Evolutionary conservation across 2,113 vertebrate genomes (phyloP).

Genomic region (Gobiocypris rarus): DNA sequence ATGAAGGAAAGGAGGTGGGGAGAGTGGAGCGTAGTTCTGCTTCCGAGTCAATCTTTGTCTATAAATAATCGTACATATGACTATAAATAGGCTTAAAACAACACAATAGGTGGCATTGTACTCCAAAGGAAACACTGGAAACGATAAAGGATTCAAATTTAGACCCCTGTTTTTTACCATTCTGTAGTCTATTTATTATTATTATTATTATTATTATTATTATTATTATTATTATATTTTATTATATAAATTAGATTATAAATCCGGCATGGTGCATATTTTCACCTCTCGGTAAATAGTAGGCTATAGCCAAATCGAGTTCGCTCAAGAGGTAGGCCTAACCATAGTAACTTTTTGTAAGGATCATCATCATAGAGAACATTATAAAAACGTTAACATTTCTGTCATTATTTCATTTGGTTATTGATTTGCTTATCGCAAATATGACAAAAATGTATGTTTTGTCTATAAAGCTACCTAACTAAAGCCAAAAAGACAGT

Average conservation of each 20-base stretch:
- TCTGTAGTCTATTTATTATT: background rate
- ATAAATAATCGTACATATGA: conserved; percentile 63
- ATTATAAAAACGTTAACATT: background rate
- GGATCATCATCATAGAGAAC: background rate
- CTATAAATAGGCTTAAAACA: conserved; percentile 34
- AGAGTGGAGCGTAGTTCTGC: conserved; percentile 40
- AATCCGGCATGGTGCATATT: background rate
- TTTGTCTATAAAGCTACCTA: background rate
- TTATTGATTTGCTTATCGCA: background rate
- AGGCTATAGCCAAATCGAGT: too few species aligned
- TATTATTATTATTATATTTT: background rate
- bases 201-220: background rate
- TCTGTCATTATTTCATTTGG: background rate
- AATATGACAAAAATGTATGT: background rate
- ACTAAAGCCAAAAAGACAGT: background rate
- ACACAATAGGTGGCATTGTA: conserved; percentile 19
- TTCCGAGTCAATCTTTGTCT: conserved; percentile 49
- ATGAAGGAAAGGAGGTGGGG: conserved; percentile 42
- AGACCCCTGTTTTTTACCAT: background rate
- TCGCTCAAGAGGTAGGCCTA: too few species aligned
- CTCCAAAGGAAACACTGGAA: conserved; percentile 14
- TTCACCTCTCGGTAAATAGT: too few species aligned
- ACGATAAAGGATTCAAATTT: conserved; percentile 18
- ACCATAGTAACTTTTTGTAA: too few species aligned
- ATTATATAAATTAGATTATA: background rate